Evolutionary conservation across 30 jellyfish, hydroid and myxozoan species (phyloP), one percentile per base, ranked within the genome.

Genomic region (Phacellophora camtschatica): DNA sequence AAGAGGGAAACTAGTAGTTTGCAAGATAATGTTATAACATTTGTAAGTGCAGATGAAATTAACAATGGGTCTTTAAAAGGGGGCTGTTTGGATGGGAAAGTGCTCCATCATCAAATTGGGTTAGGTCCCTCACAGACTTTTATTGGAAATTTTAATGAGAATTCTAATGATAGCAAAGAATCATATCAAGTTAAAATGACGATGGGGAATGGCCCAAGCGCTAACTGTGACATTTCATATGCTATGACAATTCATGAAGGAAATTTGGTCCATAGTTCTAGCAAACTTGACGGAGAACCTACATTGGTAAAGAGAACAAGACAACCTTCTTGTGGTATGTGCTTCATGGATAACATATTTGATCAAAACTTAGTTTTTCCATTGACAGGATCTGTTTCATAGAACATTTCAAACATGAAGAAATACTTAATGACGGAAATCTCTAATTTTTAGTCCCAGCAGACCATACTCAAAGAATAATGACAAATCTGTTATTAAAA

Each of bases 11-110:
- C 85, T 2, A 72, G 54, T 50, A 72, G 85, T 32, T 53, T 72
- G 22, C 85, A 54, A 72, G 85, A 72, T 35, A 72, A 51, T 20
- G 85, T 72, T 32, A 72, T 72, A 9, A 72, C 85, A 33, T 72
- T 72, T 53, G 56, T 72, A 16, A 72, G 85, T 51, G 85, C 85
- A 8, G 85, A 51, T 24, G 71, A 72, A 0, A 42, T 72, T 1
- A 73, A 72, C 25, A 33, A 51, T 2, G 74, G 61, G 34, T 34
- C 85, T 6, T 13, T 72, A 43, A 72, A 72, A 31, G 74, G 71
- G 3, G 59, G 59, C 10, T 37, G 55, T n/a, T 32, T 72, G 1
- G 55, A 36, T 51, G 85, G 62, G 12, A 72, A 72, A 18, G 62
- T 22, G 33, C 30, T 67, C 29, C 67, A 39, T 31, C 24, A 33